Percentiles rank a stretch among this genome's conserved stretches.
These are phyloP conservation scores for Microplitis deprimator DNA, from an alignment of 2,888 invertebrate genomes.

Conservation along the genomic window DNA sequence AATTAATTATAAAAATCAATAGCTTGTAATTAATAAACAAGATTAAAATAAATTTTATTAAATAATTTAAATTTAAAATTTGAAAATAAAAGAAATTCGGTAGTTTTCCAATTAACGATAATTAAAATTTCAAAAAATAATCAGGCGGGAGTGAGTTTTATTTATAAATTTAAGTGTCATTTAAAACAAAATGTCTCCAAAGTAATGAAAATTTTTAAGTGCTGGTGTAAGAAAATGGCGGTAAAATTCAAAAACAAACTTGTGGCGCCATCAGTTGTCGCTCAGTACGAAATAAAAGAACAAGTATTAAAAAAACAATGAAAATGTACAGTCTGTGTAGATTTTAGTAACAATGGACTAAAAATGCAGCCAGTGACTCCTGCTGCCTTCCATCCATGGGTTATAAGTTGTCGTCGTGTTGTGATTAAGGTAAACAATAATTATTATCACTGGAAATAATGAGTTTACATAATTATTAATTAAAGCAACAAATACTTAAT, in stretches of 20 bases:
- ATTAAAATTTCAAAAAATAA: too few relatives aligned
- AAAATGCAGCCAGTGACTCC: conserved; percentile 45
- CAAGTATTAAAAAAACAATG: neutral
- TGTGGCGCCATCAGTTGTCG: neutral
- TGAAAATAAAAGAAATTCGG: too few relatives aligned
- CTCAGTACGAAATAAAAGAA: neutral
- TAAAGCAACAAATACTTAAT: conserved; percentile 10
- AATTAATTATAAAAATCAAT: too few relatives aligned
- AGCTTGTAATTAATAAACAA: too few relatives aligned
- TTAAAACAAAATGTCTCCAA: neutral
- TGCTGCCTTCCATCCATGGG: conserved; percentile 50
- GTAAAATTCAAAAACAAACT: neutral
- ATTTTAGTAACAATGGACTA: neutral
- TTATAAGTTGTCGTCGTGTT: conserved; percentile 49
- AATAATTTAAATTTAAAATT: too few relatives aligned
- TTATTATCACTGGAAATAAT: conserved; percentile 30
- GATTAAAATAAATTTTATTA: too few relatives aligned
- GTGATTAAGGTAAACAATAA: conserved; percentile 41
- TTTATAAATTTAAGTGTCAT: neutral
- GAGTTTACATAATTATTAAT: conserved; percentile 13
- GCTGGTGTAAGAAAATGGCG: neutral
- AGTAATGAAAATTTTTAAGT: neutral
- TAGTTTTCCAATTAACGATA: too few relatives aligned
- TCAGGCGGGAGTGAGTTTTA: too few relatives aligned
- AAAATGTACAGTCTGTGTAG: neutral